Evolutionary conservation across 2,797 vertebrate species (phyloP), one percentile per base, ranked within the genome.

Genomic region (Heteromormyrus szaboi): DNA sequence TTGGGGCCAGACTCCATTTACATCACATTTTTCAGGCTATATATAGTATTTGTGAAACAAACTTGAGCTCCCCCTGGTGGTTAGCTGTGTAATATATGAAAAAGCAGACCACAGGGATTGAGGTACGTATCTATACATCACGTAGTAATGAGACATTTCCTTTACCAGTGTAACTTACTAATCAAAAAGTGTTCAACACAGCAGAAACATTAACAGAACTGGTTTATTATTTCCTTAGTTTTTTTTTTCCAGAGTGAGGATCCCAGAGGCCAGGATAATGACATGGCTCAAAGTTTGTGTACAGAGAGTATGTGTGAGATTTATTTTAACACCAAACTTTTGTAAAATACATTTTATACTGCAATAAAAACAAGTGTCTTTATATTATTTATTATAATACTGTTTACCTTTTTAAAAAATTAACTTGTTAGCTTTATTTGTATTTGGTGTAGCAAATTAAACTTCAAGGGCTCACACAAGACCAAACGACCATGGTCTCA

Each of bases 381-480:
- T 84, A 84, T 48, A 25, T 25, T 46, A 44, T 44, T 46, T 33
- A 25, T 12, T 46, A 87, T 87, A 41, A 44, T 46, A 87, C 54
- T 65, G 41, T 56, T 65, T 87, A 65, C 37, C 41, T 22, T 65
- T 25, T 86, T 37, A 86, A 86, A 87, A 46, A 46, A 72, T 25
- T 48, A 88, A 51, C 11, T 89, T 84, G 25, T 89, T 91, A 89
- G 91, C 59, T 93, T 92, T 84, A 29, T 92, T 95, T 89, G 93
- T 93, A 95, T 95, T 95, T 95, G 92, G 93, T 94, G 92, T 93
- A 92, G 89, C 89, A 92, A 91, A 91, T 91, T 93, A 89, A 93
- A 93, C 53, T 91, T 91, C 91, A 93, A 89, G 89, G 91, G 44
- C 89, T 91, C 89, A 86, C 62, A 7, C 2, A 44, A 5, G 46